phyloP scores from a whole-genome alignment of 2,797 vertebrate genomes.

The Cynodonichthys magdalenae region DNA sequence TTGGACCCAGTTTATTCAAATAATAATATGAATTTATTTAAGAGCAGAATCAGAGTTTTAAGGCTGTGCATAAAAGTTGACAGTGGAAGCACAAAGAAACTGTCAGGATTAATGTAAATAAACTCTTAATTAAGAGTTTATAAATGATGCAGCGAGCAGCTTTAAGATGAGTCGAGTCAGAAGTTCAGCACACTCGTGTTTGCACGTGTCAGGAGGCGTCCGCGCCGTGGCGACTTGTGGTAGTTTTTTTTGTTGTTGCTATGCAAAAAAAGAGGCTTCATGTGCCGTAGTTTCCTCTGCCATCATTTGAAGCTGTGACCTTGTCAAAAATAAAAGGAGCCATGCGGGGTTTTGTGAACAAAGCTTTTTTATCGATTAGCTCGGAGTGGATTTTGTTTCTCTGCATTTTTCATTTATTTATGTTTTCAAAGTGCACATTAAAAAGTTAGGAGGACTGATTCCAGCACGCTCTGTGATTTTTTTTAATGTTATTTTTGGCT shows the following conservation, averaged over 20 bases:
- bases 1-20: too few relatives aligned
- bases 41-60: background rate
- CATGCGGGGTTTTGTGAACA: slow-evolving; percentile 25
- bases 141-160: slow-evolving; percentile 24
- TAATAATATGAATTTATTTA: too few relatives aligned
- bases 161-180: slow-evolving; percentile 31
- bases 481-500: slow-evolving; percentile 22
- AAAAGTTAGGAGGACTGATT: slow-evolving; percentile 38
- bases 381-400: slow-evolving; percentile 30
- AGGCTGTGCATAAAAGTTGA: slow-evolving; percentile 12
- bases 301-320: slow-evolving; percentile 71
- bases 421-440: slow-evolving; percentile 21
- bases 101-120: background rate
- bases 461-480: slow-evolving; percentile 14
- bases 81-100: background rate
- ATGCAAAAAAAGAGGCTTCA: slow-evolving; percentile 66
- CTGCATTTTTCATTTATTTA: too few relatives aligned
- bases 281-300: slow-evolving; percentile 58
- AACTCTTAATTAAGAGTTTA: slow-evolving; percentile 6
- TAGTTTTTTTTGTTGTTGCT: slow-evolving; percentile 66
- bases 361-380: slow-evolving; percentile 8
- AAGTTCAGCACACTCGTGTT: background rate
- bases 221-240: slow-evolving; percentile 29
- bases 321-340: slow-evolving; percentile 61
- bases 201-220: slow-evolving; percentile 9